Percentiles rank a stretch among this genome's conserved stretches.
These are phyloP conservation scores for Atractosteus spatula DNA, from an alignment of 2,113 vertebrate species.

Conservation along the genomic window DNA sequence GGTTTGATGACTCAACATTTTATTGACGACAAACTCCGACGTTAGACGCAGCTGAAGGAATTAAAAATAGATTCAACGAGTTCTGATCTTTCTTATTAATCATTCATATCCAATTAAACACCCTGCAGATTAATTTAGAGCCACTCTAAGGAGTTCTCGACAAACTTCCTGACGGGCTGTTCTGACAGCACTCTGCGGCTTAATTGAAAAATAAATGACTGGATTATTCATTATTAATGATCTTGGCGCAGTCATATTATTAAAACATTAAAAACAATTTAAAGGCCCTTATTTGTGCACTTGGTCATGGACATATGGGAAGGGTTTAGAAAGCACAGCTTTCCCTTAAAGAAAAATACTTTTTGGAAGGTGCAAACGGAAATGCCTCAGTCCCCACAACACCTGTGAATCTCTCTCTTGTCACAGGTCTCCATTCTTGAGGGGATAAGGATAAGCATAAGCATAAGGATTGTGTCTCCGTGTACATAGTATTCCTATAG, in stretches of 20 bases:
- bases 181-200: background rate
- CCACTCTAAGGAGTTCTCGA: constrained; percentile 12
- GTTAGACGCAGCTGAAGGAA: no score
- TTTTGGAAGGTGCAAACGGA: no score
- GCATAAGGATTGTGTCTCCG: no score
- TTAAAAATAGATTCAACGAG: no score
- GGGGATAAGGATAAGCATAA: no score
- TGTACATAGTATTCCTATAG: no score
- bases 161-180: constrained; percentile 11
- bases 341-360: no score
- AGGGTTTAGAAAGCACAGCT: background rate
- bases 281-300: background rate
- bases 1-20: no score
- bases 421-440: no score
- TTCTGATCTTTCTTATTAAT: constrained; percentile 6
- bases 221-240: constrained; percentile 20
- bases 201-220: constrained; percentile 6
- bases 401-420: no score
- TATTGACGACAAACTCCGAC: no score
- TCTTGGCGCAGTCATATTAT: background rate
- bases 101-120: constrained; percentile 12
- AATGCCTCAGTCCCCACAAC: no score
- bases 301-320: background rate
- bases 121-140: constrained; percentile 23
- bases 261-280: background rate